Conservation (phyloP, 2,113 vertebrate genomes). For the Dendropsophus ebraccatus region DNA sequence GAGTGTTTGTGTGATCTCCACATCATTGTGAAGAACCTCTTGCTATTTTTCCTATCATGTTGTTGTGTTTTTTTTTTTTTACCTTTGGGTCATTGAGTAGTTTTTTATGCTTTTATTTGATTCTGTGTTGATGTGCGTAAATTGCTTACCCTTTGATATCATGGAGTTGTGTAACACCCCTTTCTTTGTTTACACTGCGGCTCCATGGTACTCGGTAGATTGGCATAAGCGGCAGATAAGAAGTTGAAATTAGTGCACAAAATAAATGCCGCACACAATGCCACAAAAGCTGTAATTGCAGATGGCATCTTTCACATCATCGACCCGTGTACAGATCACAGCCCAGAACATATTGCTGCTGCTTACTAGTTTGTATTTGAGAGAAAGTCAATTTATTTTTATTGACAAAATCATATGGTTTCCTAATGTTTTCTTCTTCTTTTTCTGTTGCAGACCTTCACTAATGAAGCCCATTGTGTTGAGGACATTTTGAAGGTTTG, state of each 20-base stretch:
- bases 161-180: neutral
- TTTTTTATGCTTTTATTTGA: too few species aligned
- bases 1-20: too few species aligned
- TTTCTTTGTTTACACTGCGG: neutral
- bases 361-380: neutral
- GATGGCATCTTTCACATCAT: neutral
- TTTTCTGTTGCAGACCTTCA: conserved; percentile 71
- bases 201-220: neutral
- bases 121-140: too few species aligned
- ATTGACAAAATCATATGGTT: too few species aligned
- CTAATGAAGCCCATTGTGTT: conserved; percentile 83
- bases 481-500: conserved; percentile 92
- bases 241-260: neutral
- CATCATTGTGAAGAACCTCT: too few species aligned
- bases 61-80: too few species aligned
- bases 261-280: neutral
- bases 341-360: neutral
- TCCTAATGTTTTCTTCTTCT: neutral
- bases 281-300: neutral
- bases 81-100: too few species aligned
- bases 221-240: neutral
- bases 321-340: neutral
- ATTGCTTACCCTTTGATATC: neutral
- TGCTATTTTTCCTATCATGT: too few species aligned
- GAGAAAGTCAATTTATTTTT: too few species aligned